Conservation (phyloP, 2,888 invertebrate species). For the Plutella xylostella region DNA sequence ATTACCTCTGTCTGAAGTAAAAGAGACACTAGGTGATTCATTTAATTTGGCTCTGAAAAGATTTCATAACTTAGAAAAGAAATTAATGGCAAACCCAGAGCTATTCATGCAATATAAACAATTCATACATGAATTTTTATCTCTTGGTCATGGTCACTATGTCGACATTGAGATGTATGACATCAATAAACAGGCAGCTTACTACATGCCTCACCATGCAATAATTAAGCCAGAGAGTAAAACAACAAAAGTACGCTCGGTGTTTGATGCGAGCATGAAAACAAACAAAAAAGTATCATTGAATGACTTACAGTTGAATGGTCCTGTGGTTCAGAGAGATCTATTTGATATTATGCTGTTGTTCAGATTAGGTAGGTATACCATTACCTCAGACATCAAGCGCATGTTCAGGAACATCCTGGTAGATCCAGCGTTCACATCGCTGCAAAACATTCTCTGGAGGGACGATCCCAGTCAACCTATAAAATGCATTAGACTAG, state of each 20-base stretch:
- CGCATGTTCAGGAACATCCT: slow-evolving; percentile 16
- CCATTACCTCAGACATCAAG: slow-evolving; percentile 16
- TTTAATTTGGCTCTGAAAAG: neutral
- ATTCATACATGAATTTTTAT: slow-evolving; percentile 12
- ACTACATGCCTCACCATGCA: slow-evolving; percentile 11
- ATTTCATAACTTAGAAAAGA: neutral
- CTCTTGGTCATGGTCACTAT: slow-evolving; percentile 10
- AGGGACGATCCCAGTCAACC: neutral
- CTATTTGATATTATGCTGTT: slow-evolving; percentile 17
- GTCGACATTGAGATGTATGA: slow-evolving; percentile 7
- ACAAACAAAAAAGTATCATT: slow-evolving; percentile 11
- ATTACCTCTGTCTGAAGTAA: neutral
- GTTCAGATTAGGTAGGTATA: slow-evolving; percentile 10
- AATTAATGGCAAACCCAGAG: slow-evolving; percentile 9
- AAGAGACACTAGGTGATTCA: neutral
- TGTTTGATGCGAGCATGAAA: slow-evolving; percentile 8
- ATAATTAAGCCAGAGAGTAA: slow-evolving; percentile 9
- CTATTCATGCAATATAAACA: slow-evolving; percentile 9
- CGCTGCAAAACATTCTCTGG: slow-evolving; percentile 2
- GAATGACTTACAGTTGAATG: slow-evolving; percentile 12
- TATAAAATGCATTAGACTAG: neutral
- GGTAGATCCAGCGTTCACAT: slow-evolving; percentile 8
- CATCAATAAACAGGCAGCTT: slow-evolving; percentile 6
- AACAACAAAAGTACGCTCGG: slow-evolving; percentile 1
- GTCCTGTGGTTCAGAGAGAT: slow-evolving; percentile 14